Evolutionary conservation across 2,113 vertebrate species (phyloP).

Genomic region (Gymnarchus niloticus): DNA sequence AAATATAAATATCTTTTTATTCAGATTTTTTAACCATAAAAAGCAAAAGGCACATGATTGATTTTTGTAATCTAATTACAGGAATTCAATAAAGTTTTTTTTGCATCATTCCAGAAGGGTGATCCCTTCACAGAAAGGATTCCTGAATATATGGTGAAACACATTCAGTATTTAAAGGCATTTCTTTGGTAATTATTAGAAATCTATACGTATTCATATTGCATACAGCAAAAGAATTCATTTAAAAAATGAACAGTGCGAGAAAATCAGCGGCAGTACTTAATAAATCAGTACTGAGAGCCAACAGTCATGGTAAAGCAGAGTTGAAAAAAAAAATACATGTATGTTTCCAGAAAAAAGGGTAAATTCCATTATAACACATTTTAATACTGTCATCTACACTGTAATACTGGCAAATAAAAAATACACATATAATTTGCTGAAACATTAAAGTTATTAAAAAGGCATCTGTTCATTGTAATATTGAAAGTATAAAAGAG

Average conservation of each 20-base stretch:
- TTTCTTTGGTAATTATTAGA: not conserved
- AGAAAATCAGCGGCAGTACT: not conserved
- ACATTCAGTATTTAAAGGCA: not conserved
- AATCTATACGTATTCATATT: too few species aligned
- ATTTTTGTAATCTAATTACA: constrained; percentile 58
- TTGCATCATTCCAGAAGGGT: constrained; percentile 42
- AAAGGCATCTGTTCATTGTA: constrained; percentile 31
- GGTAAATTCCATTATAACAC: constrained; percentile 27
- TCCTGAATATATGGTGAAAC: too few species aligned
- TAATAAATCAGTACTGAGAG: not conserved
- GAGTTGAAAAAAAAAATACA: not conserved
- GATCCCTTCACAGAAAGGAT: constrained; percentile 94
- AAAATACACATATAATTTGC: constrained; percentile 35
- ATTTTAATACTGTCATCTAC: constrained; percentile 51
- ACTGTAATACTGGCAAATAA: constrained; percentile 48
- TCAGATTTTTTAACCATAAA: too few species aligned
- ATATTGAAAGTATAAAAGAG: constrained; percentile 27
- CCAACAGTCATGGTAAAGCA: not conserved
- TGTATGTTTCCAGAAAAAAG: not conserved
- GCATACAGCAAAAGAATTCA: not conserved
- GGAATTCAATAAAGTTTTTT: constrained; percentile 35
- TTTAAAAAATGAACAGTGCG: not conserved
- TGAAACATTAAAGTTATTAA: constrained; percentile 23
- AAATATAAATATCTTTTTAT: constrained; percentile 78
- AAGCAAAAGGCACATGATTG: constrained; percentile 69